Conservation (phyloP, 1,140 invertebrate species). For the Formica exsecta region DNA sequence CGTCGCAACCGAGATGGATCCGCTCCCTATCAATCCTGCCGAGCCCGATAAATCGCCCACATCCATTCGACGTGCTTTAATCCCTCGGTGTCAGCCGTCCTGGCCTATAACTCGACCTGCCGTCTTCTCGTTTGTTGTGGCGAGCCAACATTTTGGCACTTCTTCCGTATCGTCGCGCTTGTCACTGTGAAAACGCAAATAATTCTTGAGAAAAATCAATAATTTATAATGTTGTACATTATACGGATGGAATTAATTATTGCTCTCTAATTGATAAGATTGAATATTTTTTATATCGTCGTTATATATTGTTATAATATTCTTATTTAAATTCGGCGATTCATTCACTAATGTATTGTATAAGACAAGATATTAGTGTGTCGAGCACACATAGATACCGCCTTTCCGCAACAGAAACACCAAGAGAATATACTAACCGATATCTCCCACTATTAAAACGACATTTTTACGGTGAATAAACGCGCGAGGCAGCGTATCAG, state of each 20-base stretch:
- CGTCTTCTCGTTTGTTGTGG: slow-evolving; percentile 69
- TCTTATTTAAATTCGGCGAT: slow-evolving; percentile 6
- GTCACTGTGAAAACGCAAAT: slow-evolving; percentile 8
- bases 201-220: neutral
- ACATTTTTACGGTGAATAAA: slow-evolving; percentile 39
- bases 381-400: slow-evolving; percentile 1
- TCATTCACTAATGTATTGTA: neutral
- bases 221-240: neutral
- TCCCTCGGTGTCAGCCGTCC: slow-evolving; percentile 73
- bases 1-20: slow-evolving; percentile 82
- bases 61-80: slow-evolving; percentile 83
- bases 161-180: slow-evolving; percentile 35
- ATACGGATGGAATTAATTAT: neutral
- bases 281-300: neutral
- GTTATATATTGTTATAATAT: neutral
- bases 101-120: slow-evolving; percentile 65
- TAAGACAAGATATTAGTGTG: slow-evolving; percentile 1
- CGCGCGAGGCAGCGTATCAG: slow-evolving; percentile 1
- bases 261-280: neutral
- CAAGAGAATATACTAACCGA: slow-evolving; percentile 18
- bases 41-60: slow-evolving; percentile 80
- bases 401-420: neutral
- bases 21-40: slow-evolving; percentile 81
- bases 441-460: slow-evolving; percentile 43
- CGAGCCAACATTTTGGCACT: slow-evolving; percentile 67